Base-by-base conservation (phyloP, 2,797 vertebrate species). In the Tinamus major region DNA sequence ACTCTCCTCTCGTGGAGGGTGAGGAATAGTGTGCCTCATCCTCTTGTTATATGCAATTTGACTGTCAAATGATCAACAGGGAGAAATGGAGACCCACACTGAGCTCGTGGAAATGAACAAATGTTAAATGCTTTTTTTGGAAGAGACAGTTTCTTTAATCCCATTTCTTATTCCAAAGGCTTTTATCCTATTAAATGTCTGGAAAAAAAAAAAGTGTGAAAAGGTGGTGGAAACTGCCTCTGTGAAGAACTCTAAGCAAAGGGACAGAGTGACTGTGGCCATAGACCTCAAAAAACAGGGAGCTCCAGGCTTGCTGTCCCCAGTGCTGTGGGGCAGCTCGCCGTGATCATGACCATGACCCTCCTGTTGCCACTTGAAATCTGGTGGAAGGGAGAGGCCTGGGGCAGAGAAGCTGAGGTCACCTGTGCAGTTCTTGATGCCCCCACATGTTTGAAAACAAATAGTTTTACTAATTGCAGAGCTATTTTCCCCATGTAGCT, bases 11-110 rank as follows among this genome's bases (percentile, higher is more conserved):
- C 18, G 42, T 51, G 61, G 68, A 14, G 64, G 46, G 24, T 39
- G 53, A 42, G 59, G 61, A 80, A 46, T 29, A 59, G 5, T 15
- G 23, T 29, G 87, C 24, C 16, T 0, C 65, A 56, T 23, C 17
- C 17, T 61, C 65, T 51, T 4, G 24, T 33, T 13, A 85, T 19
- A 46, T 16, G 12, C 20, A 37, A 1, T n/a, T 70, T 62, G 69
- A 49, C 78, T 88, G 55, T 24, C 71, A 64, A 80, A 7, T 61
- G 29, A 55, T n/a, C 75, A 86, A 20, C 0, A 20, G 31, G n/a
- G 13, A 62, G 33, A 74, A 44, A 42, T 6, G 12, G 23, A 51
- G 53, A 61, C 35, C 0, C 10, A 29, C 31, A 19, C 4, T 0
- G 31, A 68, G 19, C 6, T 18, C 1, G 0, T 44, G 51, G 44